Base-by-base conservation (phyloP, 2,888 invertebrate genomes). In the Meiosimyza decipiens region DNA sequence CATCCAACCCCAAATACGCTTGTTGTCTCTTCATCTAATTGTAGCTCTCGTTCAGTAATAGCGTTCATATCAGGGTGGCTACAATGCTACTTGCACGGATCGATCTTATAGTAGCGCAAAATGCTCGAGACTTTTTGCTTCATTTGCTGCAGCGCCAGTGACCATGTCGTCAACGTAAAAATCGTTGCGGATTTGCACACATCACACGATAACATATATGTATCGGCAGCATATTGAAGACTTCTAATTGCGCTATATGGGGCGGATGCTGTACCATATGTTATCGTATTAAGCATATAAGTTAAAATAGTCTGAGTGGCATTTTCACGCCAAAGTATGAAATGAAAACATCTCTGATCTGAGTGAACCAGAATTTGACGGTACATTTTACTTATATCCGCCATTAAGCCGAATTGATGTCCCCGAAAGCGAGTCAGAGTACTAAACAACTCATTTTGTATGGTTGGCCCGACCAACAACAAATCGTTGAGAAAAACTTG, bases 151-250 rank as follows among this genome's bases (percentile, higher is more conserved):
- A 9, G 70, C 74, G 4, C 74, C 74, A 50, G 75, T 74, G 0
- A 79, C 49, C 9, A 79, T 51, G 63, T 78, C 78, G 59, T 77
- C 79, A 12, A 79, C 77, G 57, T 79, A 80, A 69, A 79, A 78
- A 70, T 79, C 74, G 11, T 69, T 71, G 11, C 64, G 57, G 22
- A 54, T 33, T 74, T 57, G 9, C 76, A 80, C 16, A 74, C 12
- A 9, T 78, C 77, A 64, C 52, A 76, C 16, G 71, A 68, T 0
- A 15, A 5, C 28, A 55, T 33, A 67, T 78, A 72, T 28, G 73
- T 65, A 0, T 73, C 62, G 16, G 78, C 77, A 28, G 55, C n/a
- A 16, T 67, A 59, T 54, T 50, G 50, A 13, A 72, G 52, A 47
- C 72, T 62, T 13, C 72, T 55, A 40, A 62, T 72, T 5, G 72